phyloP scores from a whole-genome alignment of 2,113 vertebrate species.

The Tretioscincus oriximinensis region DNA sequence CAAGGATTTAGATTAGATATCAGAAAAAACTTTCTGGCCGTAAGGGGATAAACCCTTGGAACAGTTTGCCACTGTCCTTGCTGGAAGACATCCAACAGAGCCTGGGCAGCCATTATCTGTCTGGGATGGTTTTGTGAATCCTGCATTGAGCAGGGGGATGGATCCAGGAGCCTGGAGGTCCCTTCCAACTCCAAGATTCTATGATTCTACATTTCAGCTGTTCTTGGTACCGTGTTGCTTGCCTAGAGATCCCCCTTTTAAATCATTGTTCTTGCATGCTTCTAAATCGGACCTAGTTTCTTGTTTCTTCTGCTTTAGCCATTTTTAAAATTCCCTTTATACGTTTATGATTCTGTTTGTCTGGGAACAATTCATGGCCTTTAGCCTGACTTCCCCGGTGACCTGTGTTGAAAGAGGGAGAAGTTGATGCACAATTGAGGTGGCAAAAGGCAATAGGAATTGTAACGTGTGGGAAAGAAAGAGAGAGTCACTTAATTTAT shows the following conservation, averaged over 20 bases:
- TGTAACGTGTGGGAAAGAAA: too few relatives aligned
- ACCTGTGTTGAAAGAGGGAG: not conserved
- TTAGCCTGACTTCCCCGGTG: not conserved
- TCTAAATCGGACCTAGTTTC: not conserved
- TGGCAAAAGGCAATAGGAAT: too few relatives aligned
- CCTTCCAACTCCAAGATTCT: not conserved
- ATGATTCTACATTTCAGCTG: not conserved
- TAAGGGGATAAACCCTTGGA: too few relatives aligned
- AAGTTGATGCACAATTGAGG: not conserved
- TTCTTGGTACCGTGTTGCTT: too few relatives aligned
- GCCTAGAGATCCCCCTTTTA: not conserved
- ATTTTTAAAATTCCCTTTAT: not conserved
- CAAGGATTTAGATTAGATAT: too few relatives aligned
- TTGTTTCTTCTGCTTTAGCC: not conserved
- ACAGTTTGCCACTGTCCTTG: too few relatives aligned
- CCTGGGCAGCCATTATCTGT: too few relatives aligned
- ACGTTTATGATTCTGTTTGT: not conserved
- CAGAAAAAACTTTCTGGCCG: too few relatives aligned
- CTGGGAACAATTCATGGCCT: not conserved
- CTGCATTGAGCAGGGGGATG: too few relatives aligned
- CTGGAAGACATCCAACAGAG: too few relatives aligned
- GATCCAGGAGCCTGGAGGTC: too few relatives aligned
- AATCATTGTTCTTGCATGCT: not conserved
- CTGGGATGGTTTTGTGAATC: too few relatives aligned
- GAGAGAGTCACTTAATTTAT: not conserved